Percentiles rank a stretch among this genome's conserved stretches.
Conservation (phyloP, 2,888 invertebrate species). For the Andrena flavipes region DNA sequence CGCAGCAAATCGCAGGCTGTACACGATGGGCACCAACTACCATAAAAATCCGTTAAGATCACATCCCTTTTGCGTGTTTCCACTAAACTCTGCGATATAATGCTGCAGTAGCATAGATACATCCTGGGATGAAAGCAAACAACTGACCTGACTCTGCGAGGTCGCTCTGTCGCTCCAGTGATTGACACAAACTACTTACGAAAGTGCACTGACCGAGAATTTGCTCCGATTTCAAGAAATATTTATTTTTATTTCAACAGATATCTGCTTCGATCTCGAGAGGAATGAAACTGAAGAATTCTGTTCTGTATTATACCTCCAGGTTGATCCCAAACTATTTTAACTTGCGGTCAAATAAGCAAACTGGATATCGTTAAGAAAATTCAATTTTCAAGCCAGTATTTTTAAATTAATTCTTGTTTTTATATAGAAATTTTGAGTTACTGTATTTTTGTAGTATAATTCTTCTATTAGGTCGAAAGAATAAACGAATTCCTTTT, state of each 20-base stretch:
- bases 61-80: not conserved
- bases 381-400: too few species aligned
- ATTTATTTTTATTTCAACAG: too few species aligned
- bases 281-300: not conserved
- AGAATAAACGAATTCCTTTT: too few species aligned
- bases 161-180: constrained; percentile 33
- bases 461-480: too few species aligned
- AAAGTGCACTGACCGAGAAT: constrained; percentile 24
- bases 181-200: constrained; percentile 41
- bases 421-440: too few species aligned
- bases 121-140: not conserved
- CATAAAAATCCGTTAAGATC: not conserved
- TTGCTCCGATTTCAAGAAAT: not conserved
- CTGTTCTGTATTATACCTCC: too few species aligned
- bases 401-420: too few species aligned
- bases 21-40: not conserved
- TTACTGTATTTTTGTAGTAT: too few species aligned
- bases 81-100: not conserved
- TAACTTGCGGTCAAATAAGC: too few species aligned
- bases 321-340: too few species aligned
- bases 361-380: too few species aligned
- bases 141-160: constrained; percentile 22
- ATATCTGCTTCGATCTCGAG: not conserved
- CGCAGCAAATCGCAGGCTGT: not conserved
- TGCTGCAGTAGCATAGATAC: not conserved